A percentile compares a stretch with the other conserved stretches of the same genome.
Conservation (phyloP, 1,140 invertebrate genomes). For the Halictus rubicundus region DNA sequence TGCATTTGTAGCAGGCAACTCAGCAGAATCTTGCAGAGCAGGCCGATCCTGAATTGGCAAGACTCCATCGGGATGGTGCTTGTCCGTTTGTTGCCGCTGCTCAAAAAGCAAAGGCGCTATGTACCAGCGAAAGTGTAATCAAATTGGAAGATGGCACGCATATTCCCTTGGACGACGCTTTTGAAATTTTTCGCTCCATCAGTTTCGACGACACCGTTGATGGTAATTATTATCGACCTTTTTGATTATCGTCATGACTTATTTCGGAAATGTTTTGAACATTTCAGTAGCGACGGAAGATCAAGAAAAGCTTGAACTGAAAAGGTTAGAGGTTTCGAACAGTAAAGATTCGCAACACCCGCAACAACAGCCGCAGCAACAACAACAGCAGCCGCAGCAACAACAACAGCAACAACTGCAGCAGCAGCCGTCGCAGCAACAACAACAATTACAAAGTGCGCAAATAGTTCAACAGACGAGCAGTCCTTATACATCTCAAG, state of each 20-base stretch:
- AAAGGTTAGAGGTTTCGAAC: slow-evolving; percentile 73
- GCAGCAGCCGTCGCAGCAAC: slow-evolving; percentile 16
- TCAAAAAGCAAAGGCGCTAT: slow-evolving; percentile 72
- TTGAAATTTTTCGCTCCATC: slow-evolving; percentile 82
- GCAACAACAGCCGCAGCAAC: slow-evolving; percentile 72
- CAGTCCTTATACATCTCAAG: slow-evolving; percentile 67
- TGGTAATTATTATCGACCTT: slow-evolving; percentile 71
- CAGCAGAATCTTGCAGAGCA: slow-evolving; percentile 70
- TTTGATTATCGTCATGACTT: background rate
- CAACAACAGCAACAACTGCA: slow-evolving; percentile 48
- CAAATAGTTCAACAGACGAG: slow-evolving; percentile 67
- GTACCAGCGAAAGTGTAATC: slow-evolving; percentile 73
- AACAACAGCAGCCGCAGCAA: slow-evolving; percentile 63
- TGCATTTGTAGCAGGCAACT: slow-evolving; percentile 57
- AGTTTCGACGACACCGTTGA: slow-evolving; percentile 79
- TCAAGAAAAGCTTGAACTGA: slow-evolving; percentile 74
- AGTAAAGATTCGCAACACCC: slow-evolving; percentile 72
- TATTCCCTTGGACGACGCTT: slow-evolving; percentile 81
- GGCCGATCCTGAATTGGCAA: slow-evolving; percentile 69
- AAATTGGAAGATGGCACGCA: slow-evolving; percentile 78
- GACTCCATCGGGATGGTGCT: slow-evolving; percentile 71
- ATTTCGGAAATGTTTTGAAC: slow-evolving; percentile 11
- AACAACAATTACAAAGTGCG: slow-evolving; percentile 61
- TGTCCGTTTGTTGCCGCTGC: slow-evolving; percentile 76
- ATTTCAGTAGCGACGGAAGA: slow-evolving; percentile 69